Evolutionary conservation across 2,888 invertebrate genomes (phyloP), one percentile per base, ranked within the genome.

Genomic region (Notocelia uddmanniana): DNA sequence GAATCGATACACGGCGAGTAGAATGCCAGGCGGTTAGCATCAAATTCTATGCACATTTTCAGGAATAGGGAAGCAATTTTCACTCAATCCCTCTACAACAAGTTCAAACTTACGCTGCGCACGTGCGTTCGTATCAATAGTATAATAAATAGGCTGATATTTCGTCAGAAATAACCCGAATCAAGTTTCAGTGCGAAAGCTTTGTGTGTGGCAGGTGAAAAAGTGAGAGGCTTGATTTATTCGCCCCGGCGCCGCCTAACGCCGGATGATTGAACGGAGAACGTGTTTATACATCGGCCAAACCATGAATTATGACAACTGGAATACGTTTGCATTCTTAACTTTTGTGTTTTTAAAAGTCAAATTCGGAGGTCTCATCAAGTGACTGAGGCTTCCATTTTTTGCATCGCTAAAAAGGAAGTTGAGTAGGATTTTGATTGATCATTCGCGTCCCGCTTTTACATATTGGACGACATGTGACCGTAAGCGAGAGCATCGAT

Each of bases 151-250:
- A 91, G 92, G 91, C 91, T 90, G 90, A 91, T 93, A 92, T 93
- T 93, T 91, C 92, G 92, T 92, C 92, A 92, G 92, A 90, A 93
- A 93, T 92, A 93, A 92, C 92, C 91, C 90, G 92, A 93, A 93
- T 93, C 93, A 93, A 92, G 93, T 93, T 92, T 91, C 91, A 90
- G 88, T 89, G 86, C 85, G 89, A 90, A 91, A 87, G 91, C 92
- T 90, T 93, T 93, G 93, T 93, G 91, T 90, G 89, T 93, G 93
- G 93, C 93, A 93, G 93, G 93, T 93, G 93, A 93, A 93, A 93
- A 93, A 93, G 93, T 92, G 93, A 88, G 88, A 87, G 86, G 85
- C 88, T 87, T 93, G 93, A 93, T 93, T 93, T 93, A 93, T 93
- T 91, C 92, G 88, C 85, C 85, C 88, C 87, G 89, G 87, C 90